Evolutionary conservation across 2,797 vertebrate genomes (phyloP).

Genomic region (Champsocephalus gunnari): DNA sequence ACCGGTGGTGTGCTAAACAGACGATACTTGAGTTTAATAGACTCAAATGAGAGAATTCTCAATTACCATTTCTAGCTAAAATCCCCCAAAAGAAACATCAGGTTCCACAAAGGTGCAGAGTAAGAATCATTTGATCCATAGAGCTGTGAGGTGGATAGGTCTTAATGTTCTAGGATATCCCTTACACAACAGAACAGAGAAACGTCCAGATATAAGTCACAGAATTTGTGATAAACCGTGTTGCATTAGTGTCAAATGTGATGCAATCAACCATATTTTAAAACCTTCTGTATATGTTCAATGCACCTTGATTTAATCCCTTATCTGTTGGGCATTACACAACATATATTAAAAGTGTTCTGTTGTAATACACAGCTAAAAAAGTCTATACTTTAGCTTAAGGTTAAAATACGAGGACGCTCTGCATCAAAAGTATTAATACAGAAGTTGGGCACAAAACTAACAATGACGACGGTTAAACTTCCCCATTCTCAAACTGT

Average conservation of each 20-base stretch:
- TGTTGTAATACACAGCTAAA: not conserved
- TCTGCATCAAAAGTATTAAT: not conserved
- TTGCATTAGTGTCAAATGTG: slow-evolving; percentile 25
- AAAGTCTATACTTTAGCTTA: not conserved
- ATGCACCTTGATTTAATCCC: not conserved
- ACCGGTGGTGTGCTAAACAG: slow-evolving; percentile 40
- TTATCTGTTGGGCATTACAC: not conserved
- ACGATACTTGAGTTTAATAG: slow-evolving; percentile 34
- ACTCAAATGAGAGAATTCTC: slow-evolving; percentile 45
- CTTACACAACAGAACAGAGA: slow-evolving; percentile 50
- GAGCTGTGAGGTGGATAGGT: slow-evolving; percentile 48
- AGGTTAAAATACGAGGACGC: not conserved
- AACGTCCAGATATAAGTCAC: slow-evolving; percentile 30
- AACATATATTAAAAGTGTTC: not conserved
- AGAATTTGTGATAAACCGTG: not conserved
- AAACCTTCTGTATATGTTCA: not conserved
- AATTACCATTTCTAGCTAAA: slow-evolving; percentile 70
- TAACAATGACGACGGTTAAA: not conserved
- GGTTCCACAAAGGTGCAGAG: slow-evolving; percentile 40
- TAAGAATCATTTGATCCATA: slow-evolving; percentile 63
- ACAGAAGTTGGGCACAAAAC: not conserved
- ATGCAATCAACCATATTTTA: not conserved
- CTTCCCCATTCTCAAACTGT: not conserved
- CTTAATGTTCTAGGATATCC: slow-evolving; percentile 51
- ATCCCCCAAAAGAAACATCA: slow-evolving; percentile 67